Conservation (phyloP, 2,797 vertebrate genomes). For the Chlorospingus flavigularis region DNA sequence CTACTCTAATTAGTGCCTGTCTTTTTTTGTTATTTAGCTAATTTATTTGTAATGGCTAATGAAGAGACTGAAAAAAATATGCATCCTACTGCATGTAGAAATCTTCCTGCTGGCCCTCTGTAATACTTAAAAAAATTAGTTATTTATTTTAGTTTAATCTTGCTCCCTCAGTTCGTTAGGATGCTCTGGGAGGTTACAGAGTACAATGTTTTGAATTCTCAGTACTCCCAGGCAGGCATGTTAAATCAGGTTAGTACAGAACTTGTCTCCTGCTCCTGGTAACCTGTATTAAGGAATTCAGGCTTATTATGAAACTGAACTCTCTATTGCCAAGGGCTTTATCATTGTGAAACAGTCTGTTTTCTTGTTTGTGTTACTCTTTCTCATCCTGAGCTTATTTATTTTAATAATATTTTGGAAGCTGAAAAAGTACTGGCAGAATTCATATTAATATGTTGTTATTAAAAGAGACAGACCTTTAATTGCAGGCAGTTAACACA, state of each 20-base stretch:
- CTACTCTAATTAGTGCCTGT: conserved; percentile 32
- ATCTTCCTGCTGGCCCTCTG: background rate
- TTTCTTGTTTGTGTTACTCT: background rate
- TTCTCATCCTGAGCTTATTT: background rate
- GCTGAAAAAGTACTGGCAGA: background rate
- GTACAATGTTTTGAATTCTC: background rate
- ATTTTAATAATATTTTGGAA: conserved; percentile 52
- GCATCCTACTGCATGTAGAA: background rate
- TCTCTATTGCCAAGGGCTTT: background rate
- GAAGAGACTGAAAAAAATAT: background rate
- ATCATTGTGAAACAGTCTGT: background rate
- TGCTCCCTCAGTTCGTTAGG: background rate
- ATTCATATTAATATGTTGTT: background rate
- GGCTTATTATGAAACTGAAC: background rate
- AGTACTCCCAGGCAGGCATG: background rate
- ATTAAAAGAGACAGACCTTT: conserved; percentile 22
- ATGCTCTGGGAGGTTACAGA: background rate
- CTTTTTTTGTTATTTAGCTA: conserved; percentile 52
- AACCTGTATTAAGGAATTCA: background rate
- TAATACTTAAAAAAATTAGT: background rate
- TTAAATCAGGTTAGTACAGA: background rate
- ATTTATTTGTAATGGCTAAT: conserved; percentile 43
- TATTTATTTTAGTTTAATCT: background rate
- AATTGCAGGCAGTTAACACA: conserved; percentile 47
- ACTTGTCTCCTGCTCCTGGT: background rate